Evolutionary conservation across 2,113 vertebrate genomes (phyloP).

Genomic region (Rhinogobius similis): DNA sequence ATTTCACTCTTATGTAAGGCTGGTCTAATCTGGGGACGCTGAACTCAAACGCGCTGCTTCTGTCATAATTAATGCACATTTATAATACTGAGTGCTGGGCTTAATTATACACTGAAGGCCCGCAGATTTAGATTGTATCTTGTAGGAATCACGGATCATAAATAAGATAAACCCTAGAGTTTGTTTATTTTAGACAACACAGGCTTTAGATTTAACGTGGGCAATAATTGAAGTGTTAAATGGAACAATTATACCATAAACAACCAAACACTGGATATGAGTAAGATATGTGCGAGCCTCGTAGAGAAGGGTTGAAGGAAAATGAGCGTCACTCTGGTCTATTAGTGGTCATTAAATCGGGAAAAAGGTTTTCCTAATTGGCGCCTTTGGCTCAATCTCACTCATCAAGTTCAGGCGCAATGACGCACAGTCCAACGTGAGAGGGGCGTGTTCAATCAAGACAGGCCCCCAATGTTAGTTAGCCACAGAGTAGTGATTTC

Average conservation of each 20-base stretch:
- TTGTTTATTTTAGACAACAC: not conserved
- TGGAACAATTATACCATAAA: not conserved
- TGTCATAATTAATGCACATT: conserved; percentile 8
- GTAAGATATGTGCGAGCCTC: not conserved
- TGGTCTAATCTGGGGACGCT: conserved; percentile 52
- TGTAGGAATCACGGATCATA: not conserved
- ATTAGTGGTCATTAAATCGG: not conserved
- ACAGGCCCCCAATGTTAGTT: not conserved
- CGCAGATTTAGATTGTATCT: not conserved
- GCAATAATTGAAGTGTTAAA: not conserved
- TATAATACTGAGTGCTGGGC: conserved; percentile 2
- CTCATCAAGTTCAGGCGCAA: conserved; percentile 8
- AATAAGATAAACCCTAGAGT: not conserved
- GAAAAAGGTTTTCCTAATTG: not conserved
- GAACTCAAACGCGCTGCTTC: conserved; percentile 16
- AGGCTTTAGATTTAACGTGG: not conserved
- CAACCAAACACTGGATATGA: not conserved
- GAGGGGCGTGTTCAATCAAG: conserved; percentile 3
- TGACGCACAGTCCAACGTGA: conserved; percentile 6
- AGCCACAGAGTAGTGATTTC: not conserved
- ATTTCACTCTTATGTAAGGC: conserved; percentile 60
- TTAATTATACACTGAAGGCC: not conserved
- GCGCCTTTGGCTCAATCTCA: not conserved
- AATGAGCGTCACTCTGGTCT: not conserved
- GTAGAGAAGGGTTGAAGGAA: not conserved